Evolutionary conservation across 2,888 invertebrate species (phyloP), one percentile per base, ranked within the genome.

Genomic region (Entomobrya multifasciata): DNA sequence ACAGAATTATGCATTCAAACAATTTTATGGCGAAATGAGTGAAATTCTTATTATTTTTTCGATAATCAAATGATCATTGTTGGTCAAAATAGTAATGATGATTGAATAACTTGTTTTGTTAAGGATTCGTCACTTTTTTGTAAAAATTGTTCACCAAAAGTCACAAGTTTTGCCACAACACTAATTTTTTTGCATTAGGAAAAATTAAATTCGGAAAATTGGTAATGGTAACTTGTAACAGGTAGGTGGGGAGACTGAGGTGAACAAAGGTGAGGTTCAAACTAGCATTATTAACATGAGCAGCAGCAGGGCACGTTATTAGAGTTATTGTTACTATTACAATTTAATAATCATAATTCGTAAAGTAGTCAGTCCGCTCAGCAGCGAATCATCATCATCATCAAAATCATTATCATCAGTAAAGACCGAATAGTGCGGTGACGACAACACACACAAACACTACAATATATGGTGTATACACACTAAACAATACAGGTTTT

Each of bases 401-500:
- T 22, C 36, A 36, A 36, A 36, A n/a, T n/a, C n/a, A n/a, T n/a
- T n/a, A n/a, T 36, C 36, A 36, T 6, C 36, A 6, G 36, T 36
- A 36, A 36, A 36, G 36, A 36, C 36, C 36, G 36, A 36, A 4
- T n/a, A n/a, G n/a, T 5, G 17, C 10, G 2, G 72, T 27, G 72
- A 72, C 27, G 72, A 72, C 49, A 72, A 17, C 5, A n/a, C 25
- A 10, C 5, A n/a, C 36, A 36, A 17, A 36, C 62, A 65, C 17
- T 30, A 30, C 27, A 62, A n/a, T n/a, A 60, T 13, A 36, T n/a
- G n/a, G n/a, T n/a, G 27, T n/a, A n/a, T n/a, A 65, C 20, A 49
- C 49, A 52, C 52, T 70, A 36, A n/a, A n/a, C n/a, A n/a, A 80
- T 27, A 27, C 80, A 80, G 80, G 80, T 80, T 80, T 80, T 80